Conservation (phyloP, 2,797 vertebrate genomes). For the Pipistrellus nathusii region DNA sequence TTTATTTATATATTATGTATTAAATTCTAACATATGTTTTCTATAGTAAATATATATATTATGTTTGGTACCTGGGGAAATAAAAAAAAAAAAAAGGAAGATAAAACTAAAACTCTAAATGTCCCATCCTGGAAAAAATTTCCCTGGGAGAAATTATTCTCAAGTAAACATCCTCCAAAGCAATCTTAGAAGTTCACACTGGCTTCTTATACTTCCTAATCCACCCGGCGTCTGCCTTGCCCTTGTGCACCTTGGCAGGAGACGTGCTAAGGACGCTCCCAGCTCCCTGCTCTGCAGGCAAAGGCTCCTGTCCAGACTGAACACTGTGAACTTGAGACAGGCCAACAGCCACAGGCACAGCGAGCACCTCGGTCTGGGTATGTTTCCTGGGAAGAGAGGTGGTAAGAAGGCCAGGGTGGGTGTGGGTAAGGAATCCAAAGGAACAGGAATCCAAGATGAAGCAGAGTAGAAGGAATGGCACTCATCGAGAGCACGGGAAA, state of each 20-base stretch:
- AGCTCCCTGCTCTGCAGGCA: rapidly evolving
- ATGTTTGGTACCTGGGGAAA: background rate
- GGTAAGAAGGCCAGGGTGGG: background rate
- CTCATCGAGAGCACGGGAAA: background rate
- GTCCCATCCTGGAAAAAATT: too few species aligned
- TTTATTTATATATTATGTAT: background rate
- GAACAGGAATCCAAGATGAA: background rate
- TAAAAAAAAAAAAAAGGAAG: background rate
- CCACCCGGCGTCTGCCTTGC: too few species aligned
- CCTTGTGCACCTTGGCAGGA: background rate
- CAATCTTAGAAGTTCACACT: too few species aligned
- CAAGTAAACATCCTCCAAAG: background rate
- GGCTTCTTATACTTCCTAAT: background rate
- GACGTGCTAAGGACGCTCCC: background rate
- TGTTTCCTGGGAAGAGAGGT: background rate
- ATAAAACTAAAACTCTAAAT: background rate
- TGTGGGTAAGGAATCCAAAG: background rate
- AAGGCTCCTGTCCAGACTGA: background rate
- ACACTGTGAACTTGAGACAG: background rate
- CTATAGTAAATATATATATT: background rate
- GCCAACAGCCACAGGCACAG: rapidly evolving
- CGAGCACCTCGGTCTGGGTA: background rate
- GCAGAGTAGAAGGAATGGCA: background rate
- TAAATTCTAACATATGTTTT: background rate
- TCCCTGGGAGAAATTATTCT: background rate